A percentile compares a stretch with the other conserved stretches of the same genome.
Conservation (phyloP, 2,888 invertebrate species). For the Malachius bipustulatus region DNA sequence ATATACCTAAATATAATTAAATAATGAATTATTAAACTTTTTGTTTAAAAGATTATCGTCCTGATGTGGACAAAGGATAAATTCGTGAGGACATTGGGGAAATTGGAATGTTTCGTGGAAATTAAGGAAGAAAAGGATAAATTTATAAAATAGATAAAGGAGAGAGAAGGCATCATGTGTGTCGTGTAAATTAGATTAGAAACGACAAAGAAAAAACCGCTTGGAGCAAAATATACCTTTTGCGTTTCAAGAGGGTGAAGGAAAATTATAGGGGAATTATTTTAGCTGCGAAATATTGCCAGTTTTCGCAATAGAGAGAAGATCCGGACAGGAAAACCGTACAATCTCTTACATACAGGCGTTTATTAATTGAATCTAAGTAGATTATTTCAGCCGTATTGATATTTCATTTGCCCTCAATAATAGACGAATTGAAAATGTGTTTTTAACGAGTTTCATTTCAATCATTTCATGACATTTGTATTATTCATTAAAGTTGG, state of each 20-base stretch:
- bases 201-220: conserved; percentile 20
- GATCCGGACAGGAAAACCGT: not conserved
- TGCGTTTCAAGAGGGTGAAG: not conserved
- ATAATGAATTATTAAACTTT: too few relatives aligned
- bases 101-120: conserved; percentile 22
- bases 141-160: conserved; percentile 24
- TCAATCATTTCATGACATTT: not conserved
- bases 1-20: too few relatives aligned
- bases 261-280: conserved; percentile 1
- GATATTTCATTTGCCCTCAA: not conserved
- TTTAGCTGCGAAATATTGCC: not conserved
- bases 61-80: too few relatives aligned
- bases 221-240: not conserved
- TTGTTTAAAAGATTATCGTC: too few relatives aligned
- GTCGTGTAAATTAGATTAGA: conserved; percentile 25
- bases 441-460: not conserved
- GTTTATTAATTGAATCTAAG: not conserved
- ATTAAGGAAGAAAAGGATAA: conserved; percentile 23
- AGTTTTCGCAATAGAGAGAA: not conserved
- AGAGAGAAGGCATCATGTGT: conserved; percentile 23
- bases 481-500: not conserved
- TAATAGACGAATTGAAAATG: not conserved
- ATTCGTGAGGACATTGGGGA: conserved; percentile 22
- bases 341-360: too few relatives aligned
- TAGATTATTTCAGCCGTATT: not conserved